Evolutionary conservation across 2,113 vertebrate genomes (phyloP).

Genomic region (Notiomystis cincta): DNA sequence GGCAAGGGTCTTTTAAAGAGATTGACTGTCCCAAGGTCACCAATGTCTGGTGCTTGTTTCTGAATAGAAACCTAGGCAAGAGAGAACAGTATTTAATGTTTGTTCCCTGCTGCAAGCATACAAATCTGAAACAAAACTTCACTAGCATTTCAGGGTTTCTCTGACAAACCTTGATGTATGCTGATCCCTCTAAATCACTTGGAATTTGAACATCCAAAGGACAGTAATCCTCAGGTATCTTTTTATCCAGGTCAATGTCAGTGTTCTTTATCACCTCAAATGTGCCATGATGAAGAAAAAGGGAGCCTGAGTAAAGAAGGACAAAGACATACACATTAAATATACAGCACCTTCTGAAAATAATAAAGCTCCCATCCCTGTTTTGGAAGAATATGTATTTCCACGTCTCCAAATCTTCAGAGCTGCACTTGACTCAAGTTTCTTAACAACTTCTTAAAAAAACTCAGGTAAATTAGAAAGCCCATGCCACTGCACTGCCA

Average conservation of each 20-base stretch:
- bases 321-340: neutral
- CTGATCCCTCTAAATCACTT: constrained; percentile 95
- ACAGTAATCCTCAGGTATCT: constrained; percentile 96
- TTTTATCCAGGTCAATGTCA: constrained; percentile 96
- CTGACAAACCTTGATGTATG: constrained; percentile 88
- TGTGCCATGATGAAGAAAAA: constrained; percentile 94
- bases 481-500: neutral
- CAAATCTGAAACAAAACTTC: neutral
- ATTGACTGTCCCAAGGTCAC: constrained; percentile 91
- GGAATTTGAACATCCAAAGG: constrained; percentile 94
- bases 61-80: constrained; percentile 91
- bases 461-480: neutral
- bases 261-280: constrained; percentile 99
- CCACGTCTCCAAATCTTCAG: neutral
- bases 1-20: constrained; percentile 85
- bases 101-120: neutral
- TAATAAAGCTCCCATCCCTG: neutral
- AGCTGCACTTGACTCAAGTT: neutral
- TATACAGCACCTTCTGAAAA: neutral
- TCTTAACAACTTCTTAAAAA: neutral
- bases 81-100: neutral
- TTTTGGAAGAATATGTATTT: neutral
- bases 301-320: constrained; percentile 78
- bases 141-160: neutral
- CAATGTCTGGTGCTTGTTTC: constrained; percentile 95